Conservation (phyloP, 2,797 vertebrate genomes). For the Phalanger gymnotis region DNA sequence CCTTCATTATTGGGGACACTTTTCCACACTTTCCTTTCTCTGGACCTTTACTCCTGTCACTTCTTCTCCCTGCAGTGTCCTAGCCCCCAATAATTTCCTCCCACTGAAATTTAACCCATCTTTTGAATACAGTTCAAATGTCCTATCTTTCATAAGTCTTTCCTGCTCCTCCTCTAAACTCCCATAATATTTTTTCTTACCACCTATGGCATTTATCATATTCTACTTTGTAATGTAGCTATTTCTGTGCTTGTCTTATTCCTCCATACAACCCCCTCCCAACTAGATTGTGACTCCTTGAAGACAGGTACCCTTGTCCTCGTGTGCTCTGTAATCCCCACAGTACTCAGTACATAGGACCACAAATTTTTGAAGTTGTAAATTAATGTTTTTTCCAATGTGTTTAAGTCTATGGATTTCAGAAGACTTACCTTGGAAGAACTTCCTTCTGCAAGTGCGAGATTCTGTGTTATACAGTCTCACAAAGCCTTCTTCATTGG, state of each 20-base stretch:
- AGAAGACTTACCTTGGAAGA: conserved; percentile 90
- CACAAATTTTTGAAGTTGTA: background rate
- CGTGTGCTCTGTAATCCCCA: background rate
- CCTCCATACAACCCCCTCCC: background rate
- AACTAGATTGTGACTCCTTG: conserved; percentile 25
- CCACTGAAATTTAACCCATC: conserved; percentile 15
- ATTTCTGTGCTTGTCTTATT: conserved; percentile 17
- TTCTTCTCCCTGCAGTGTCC: background rate
- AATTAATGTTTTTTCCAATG: conserved; percentile 27
- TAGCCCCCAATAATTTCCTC: background rate
- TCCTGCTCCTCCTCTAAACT: background rate
- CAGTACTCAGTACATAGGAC: background rate
- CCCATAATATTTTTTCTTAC: background rate
- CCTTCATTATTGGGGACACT: background rate
- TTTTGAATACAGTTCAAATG: conserved; percentile 7
- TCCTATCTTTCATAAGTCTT: background rate
- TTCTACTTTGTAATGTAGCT: background rate
- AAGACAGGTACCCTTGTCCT: conserved; percentile 14
- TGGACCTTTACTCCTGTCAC: conserved; percentile 3
- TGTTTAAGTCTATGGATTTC: conserved; percentile 11
- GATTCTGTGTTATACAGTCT: conserved; percentile 93
- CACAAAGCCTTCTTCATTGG: conserved; percentile 96
- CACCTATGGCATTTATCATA: conserved; percentile 16
- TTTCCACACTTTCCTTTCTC: background rate
- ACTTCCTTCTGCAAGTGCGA: conserved; percentile 76